Base-by-base conservation (phyloP, 2,888 invertebrate genomes). In the Mesorhabditis belari region DNA sequence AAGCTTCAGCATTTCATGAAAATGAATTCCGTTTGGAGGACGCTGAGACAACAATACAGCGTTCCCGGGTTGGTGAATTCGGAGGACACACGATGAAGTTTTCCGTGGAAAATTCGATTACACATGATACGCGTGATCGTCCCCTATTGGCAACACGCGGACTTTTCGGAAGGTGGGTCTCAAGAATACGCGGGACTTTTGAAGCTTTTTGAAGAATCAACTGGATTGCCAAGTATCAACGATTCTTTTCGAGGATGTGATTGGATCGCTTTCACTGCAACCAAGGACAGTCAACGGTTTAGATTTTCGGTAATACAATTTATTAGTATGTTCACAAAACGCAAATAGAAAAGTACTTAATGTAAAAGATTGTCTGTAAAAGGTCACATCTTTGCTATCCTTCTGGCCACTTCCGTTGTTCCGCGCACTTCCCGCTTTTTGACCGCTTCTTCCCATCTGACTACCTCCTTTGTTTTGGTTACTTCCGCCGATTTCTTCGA, bases 181-280 rank as follows among this genome's bases (percentile, higher is more conserved):
- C 87, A 89, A 74, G 95, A 96, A 83, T 85, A 90, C 75, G 91
- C 93, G 26, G 88, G 92, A 0, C 81, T 93, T 5, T 93, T 94
- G 9, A 96, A 96, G 90, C 19, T 92, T 91, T 81, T 81, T 91
- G 27, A 90, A 90, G 83, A 89, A 89, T 70, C 91, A 91, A 72
- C 81, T 88, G 6, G 87, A 87, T 72, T 81, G 77, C 17, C 79
- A 79, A 64, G 77, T 77, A 49, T 44, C 17, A 27, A 25, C 57
- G 12, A 35, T 17, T 9, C 44, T 35, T n/a, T 17, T 35, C n/a
- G 44, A n/a, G n/a, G 44, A 21, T 53, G 58, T 19, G 1, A n/a
- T 35, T 9, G 12, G 12, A 9, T 9, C 12, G 12, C 44, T 35
- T 17, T 35, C 44, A 35, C 44, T 35, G 12, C 44, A 35, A n/a